Percentiles rank a stretch among this genome's conserved stretches.
Conservation (phyloP, 1,140 invertebrate species). For the Drosophila leontia region DNA sequence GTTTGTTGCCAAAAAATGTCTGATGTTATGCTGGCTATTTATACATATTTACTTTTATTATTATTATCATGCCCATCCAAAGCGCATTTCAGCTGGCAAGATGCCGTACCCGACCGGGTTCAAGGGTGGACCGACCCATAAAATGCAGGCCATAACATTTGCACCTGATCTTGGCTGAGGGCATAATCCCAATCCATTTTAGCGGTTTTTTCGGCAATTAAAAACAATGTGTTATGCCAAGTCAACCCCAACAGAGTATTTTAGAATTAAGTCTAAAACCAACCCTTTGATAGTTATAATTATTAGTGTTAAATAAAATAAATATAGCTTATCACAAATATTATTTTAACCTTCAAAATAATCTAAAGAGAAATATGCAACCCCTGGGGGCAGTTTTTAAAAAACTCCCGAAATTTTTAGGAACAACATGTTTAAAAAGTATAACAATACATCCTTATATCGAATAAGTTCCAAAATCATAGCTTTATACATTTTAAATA, state of each 20-base stretch:
- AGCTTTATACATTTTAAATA: not conserved
- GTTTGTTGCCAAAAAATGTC: constrained; percentile 33
- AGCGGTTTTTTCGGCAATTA: constrained; percentile 5
- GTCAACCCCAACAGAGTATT: not conserved
- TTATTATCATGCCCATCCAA: constrained; percentile 26
- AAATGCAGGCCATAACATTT: constrained; percentile 1
- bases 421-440: too few species aligned
- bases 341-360: not conserved
- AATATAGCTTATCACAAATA: not conserved
- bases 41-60: constrained; percentile 21
- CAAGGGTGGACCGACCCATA: constrained; percentile 24
- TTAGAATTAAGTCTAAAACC: not conserved
- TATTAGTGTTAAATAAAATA: too few species aligned
- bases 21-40: constrained; percentile 21
- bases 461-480: not conserved
- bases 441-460: not conserved
- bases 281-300: not conserved
- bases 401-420: not conserved
- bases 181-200: not conserved
- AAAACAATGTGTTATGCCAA: constrained; percentile 5
- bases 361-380: not conserved
- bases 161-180: constrained; percentile 19
- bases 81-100: not conserved
- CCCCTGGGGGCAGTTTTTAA: not conserved
- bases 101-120: constrained; percentile 1